A percentile compares a stretch with the other conserved stretches of the same genome.
Conservation (phyloP, 2,113 vertebrate species). For the Sus scrofa region DNA sequence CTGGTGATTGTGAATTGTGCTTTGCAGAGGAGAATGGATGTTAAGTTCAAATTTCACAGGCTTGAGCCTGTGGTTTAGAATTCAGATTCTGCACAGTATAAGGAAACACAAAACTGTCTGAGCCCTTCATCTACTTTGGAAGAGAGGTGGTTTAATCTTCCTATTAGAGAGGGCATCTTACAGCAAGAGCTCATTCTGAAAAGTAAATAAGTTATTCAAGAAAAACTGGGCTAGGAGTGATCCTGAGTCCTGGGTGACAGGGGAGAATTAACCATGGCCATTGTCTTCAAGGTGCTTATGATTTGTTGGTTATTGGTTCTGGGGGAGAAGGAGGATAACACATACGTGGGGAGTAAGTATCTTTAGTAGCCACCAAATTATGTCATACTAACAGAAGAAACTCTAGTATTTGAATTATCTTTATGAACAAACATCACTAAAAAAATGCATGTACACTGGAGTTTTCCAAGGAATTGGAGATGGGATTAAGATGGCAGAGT, state of each 20-base stretch:
- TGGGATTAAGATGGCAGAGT: too few relatives aligned
- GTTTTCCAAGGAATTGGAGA: too few relatives aligned
- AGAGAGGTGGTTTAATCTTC: neutral
- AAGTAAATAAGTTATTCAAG: neutral
- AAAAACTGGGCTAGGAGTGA: neutral
- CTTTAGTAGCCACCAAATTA: too few relatives aligned
- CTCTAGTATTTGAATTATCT: too few relatives aligned
- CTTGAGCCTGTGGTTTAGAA: neutral
- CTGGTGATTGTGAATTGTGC: neutral
- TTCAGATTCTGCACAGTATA: neutral
- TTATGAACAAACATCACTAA: too few relatives aligned
- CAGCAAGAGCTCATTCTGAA: neutral
- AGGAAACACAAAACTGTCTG: neutral
- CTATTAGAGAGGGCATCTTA: neutral
- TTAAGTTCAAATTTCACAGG: neutral
- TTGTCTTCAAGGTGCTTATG: neutral
- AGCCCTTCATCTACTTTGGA: neutral
- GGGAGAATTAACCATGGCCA: neutral
- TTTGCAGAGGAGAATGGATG: neutral
- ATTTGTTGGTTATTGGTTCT: neutral
- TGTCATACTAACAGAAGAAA: too few relatives aligned
- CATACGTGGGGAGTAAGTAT: neutral
- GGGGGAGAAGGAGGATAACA: neutral
- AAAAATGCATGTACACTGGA: too few relatives aligned
- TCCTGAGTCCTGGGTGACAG: neutral